Base-by-base conservation (phyloP, 2,888 invertebrate genomes). In the Acleris laterana region DNA sequence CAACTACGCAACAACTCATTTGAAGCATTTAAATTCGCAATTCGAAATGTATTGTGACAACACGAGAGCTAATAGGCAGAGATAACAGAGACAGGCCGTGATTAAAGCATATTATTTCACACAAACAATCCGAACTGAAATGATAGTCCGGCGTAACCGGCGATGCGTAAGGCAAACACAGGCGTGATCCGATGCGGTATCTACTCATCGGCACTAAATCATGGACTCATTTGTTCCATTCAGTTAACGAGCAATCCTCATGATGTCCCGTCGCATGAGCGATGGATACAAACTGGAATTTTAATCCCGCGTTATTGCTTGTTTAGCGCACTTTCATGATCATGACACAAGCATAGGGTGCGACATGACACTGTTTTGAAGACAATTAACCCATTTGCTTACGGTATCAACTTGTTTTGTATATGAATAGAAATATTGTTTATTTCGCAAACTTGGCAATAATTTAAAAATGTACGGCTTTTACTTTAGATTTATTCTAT, bases 171-270 rank as follows among this genome's bases (percentile, higher is more conserved):
- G 79, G 77, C 79, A 81, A 84, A 80, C 81, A 79, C 46, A 78
- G 78, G 67, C 76, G 74, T 76, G 77, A 81, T 82, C 79, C 76
- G 79, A 82, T 70, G 59, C 25, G 63, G 61, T 48, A 57, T 51
- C 83, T 80, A 81, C 79, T 82, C 82, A 83, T 78, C 80, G 79
- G 76, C 77, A 78, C 84, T 84, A 84, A 87, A 88, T 88, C 83
- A 87, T 82, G 83, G 77, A 84, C 86, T 89, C 88, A 88, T 90
- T 90, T 87, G 84, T 87, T 78, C 84, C 80, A 86, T 88, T 87
- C 85, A 86, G 84, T 84, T 82, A 82, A 81, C 85, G 82, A 82
- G 87, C 84, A 83, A 81, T 82, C 78, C 78, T 77, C 81, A 81
- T 86, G 85, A 86, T 78, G 80, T 75, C 70, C 76, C 74, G 74